A percentile compares a stretch with the other conserved stretches of the same genome.
phyloP scores from a whole-genome alignment of 23 tunicate genomes.

The Trididemnum miniatum region DNA sequence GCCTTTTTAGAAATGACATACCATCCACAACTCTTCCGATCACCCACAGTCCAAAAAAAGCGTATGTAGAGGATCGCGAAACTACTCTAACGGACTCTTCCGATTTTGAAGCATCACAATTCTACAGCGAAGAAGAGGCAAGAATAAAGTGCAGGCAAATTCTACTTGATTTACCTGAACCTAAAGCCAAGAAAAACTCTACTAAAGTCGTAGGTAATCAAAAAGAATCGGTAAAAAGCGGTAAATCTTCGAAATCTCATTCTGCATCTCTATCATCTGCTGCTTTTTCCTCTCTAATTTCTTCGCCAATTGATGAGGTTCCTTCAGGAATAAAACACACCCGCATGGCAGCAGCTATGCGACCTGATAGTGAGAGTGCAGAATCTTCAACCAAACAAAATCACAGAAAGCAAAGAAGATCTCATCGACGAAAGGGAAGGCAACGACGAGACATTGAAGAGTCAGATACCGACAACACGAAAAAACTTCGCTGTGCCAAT shows the following conservation, averaged over 20 bases:
- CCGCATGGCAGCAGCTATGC: constrained; percentile 8
- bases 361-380: background rate
- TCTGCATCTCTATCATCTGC: constrained; percentile 2
- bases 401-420: background rate
- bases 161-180: constrained; percentile 32
- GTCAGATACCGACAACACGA: background rate
- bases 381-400: background rate
- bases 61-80: background rate
- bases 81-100: background rate
- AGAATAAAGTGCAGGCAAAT: constrained; percentile 53
- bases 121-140: constrained; percentile 64
- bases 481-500: background rate
- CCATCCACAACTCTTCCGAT: background rate
- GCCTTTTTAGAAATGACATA: background rate
- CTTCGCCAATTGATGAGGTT: background rate
- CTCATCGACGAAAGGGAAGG: background rate
- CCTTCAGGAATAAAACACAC: background rate
- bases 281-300: constrained; percentile 37
- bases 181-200: background rate
- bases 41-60: background rate
- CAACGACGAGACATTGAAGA: background rate
- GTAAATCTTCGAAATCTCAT: background rate
- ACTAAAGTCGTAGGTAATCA: background rate
- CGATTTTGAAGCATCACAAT: background rate
- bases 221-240: background rate